A percentile compares a stretch with the other conserved stretches of the same genome.
Conservation (phyloP, 2,797 vertebrate species). For the Enteromius radiatus region DNA sequence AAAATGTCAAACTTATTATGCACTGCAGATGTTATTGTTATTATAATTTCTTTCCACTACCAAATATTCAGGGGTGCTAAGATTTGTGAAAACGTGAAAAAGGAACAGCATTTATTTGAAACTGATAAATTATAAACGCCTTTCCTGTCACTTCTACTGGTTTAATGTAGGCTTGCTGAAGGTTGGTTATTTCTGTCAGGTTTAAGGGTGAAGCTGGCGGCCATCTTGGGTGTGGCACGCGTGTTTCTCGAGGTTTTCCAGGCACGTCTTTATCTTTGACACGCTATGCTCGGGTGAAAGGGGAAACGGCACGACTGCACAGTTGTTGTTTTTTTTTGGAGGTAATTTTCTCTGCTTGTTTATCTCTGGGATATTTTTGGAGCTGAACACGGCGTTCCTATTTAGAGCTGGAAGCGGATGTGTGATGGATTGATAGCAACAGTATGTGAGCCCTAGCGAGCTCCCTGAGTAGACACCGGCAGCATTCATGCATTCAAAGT, state of each 20-base stretch:
- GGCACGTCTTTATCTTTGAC: conserved; percentile 48
- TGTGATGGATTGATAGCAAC: neutral
- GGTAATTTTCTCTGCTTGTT: conserved; percentile 43
- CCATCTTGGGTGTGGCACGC: conserved; percentile 46
- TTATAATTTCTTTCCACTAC: no score
- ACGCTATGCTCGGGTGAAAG: conserved; percentile 11
- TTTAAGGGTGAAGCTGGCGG: neutral
- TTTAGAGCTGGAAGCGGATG: conserved; percentile 19
- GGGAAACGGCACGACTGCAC: conserved; percentile 3
- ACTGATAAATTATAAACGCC: neutral
- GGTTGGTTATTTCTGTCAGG: neutral
- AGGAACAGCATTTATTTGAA: neutral
- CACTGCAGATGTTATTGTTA: no score
- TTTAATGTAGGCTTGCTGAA: neutral
- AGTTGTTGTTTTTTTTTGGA: neutral
- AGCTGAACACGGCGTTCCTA: conserved; percentile 6
- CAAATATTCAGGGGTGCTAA: no score
- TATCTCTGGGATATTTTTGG: conserved; percentile 58
- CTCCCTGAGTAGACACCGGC: neutral
- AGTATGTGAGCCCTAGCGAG: neutral
- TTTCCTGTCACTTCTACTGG: neutral
- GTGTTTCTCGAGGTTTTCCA: neutral
- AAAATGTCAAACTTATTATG: no score
- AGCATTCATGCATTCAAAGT: no score
- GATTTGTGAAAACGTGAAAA: no score